Conservation (phyloP, 2,113 vertebrate species). For the Thamnophis sirtalis region DNA sequence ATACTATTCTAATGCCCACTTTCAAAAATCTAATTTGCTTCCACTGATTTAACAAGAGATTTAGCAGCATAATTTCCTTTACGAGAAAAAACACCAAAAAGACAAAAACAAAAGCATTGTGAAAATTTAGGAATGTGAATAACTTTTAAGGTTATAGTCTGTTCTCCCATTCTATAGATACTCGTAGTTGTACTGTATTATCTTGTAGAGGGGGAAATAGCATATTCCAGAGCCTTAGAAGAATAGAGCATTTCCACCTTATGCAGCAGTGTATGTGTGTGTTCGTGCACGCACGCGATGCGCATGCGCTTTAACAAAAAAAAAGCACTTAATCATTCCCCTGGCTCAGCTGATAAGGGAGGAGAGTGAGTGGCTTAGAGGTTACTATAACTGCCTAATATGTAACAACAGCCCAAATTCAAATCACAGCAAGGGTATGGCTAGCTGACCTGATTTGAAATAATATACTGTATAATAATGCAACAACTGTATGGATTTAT, state of each 20-base stretch:
- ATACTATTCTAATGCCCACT: conserved; percentile 1
- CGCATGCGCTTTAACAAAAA: too few species aligned
- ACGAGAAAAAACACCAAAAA: not conserved
- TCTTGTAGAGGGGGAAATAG: not conserved
- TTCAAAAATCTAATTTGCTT: not conserved
- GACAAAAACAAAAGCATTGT: conserved; percentile 25
- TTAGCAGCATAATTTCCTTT: conserved; percentile 11
- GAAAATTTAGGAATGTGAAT: conserved; percentile 28
- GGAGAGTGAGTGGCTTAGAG: too few species aligned
- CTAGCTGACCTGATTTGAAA: not conserved
- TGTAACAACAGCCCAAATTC: too few species aligned
- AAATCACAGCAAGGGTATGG: too few species aligned
- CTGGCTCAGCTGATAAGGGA: too few species aligned
- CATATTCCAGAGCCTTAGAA: not conserved
- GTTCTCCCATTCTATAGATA: not conserved
- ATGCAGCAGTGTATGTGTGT: not conserved
- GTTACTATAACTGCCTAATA: too few species aligned
- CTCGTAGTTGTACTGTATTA: not conserved
- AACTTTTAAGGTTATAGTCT: not conserved
- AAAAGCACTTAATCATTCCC: too few species aligned
- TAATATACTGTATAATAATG: not conserved
- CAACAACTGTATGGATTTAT: not conserved
- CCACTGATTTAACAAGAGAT: not conserved
- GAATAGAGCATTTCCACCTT: not conserved
- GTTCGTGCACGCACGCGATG: too few species aligned